Conservation (phyloP, 2,113 vertebrate genomes). For the Heterochromis multidens region DNA sequence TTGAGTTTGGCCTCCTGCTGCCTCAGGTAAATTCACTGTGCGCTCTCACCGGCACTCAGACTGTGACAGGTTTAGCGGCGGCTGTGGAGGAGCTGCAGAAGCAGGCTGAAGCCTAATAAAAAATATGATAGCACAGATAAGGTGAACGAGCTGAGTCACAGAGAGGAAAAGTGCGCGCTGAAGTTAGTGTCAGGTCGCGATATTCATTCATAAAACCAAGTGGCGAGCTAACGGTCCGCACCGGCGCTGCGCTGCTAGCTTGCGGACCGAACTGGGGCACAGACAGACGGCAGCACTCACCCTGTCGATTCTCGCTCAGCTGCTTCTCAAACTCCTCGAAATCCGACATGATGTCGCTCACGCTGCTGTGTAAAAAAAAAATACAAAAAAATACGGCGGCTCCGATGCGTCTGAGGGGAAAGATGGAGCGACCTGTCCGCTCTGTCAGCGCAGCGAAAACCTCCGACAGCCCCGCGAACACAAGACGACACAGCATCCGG, state of each 20-base stretch:
- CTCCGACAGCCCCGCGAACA: not conserved
- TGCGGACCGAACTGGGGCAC: not conserved
- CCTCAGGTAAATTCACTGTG: not conserved
- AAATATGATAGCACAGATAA: not conserved
- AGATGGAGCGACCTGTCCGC: not conserved
- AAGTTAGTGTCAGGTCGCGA: not conserved
- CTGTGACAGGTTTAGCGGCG: not conserved
- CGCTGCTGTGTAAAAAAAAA: not conserved
- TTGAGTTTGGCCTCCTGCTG: not conserved
- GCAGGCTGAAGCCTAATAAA: not conserved
- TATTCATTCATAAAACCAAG: constrained; percentile 33
- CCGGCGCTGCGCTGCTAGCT: constrained; percentile 8
- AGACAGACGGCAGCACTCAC: constrained; percentile 29
- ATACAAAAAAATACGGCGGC: not conserved
- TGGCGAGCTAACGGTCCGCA: not conserved
- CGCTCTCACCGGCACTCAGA: not conserved
- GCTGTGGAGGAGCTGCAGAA: not conserved
- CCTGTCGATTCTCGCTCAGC: constrained; percentile 76
- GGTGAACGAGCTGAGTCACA: not conserved
- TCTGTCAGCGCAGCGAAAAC: not conserved
- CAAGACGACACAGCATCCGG: constrained; percentile 27
- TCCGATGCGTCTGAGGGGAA: not conserved
- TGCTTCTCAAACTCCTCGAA: constrained; percentile 82
- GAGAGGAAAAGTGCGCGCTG: not conserved
- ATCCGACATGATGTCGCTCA: constrained; percentile 62